phyloP scores from a whole-genome alignment of 2,888 invertebrate genomes.

The Rotaria magnacalcarata region DNA sequence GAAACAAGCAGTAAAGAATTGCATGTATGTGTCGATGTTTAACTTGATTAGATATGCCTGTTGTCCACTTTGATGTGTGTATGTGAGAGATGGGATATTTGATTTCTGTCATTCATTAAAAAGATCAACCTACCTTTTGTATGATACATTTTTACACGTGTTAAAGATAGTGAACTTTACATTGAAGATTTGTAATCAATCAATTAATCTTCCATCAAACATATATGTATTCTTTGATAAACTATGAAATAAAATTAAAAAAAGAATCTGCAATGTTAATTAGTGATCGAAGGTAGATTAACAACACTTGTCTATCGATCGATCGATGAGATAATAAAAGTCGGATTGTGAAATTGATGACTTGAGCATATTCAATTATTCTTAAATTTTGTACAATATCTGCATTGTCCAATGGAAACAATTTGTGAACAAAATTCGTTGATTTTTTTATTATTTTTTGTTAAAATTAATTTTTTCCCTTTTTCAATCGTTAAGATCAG shows the following conservation, averaged over 20 bases:
- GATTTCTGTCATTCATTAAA: conserved; percentile 22
- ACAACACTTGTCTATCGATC: background rate
- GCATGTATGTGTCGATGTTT: conserved; percentile 31
- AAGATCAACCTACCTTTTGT: conserved; percentile 10
- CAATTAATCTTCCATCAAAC: conserved; percentile 11
- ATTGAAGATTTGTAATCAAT: conserved; percentile 22
- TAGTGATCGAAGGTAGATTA: background rate
- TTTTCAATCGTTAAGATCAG: no score
- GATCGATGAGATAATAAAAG: background rate
- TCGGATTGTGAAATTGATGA: no score
- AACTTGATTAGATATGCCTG: background rate
- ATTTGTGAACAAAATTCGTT: no score
- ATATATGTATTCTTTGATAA: background rate
- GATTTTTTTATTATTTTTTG: no score
- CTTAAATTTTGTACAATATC: background rate
- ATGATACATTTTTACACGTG: background rate
- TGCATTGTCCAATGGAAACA: no score
- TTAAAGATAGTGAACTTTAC: conserved; percentile 4
- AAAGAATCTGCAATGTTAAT: background rate
- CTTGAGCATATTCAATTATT: background rate
- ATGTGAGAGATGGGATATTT: background rate
- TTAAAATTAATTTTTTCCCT: no score
- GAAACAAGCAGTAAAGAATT: background rate
- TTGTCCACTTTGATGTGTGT: background rate
- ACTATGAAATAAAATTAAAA: background rate